These are phyloP conservation scores for Dilophus febrilis DNA, from an alignment of 2,888 invertebrate species.

Conservation along the genomic window DNA sequence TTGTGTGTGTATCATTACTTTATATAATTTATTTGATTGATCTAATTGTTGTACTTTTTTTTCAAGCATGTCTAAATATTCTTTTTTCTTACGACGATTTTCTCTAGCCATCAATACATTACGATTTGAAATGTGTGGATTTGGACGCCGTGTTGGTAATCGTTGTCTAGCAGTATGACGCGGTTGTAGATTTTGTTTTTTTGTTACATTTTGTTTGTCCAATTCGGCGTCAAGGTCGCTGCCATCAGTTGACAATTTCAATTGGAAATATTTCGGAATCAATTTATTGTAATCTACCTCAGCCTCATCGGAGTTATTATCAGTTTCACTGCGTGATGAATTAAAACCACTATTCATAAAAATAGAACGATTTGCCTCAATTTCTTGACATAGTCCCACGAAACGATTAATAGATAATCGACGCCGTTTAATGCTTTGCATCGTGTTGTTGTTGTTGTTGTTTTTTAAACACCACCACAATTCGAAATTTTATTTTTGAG, in stretches of 20 bases:
- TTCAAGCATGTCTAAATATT: conserved; percentile 38
- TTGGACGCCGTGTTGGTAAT: conserved; percentile 23
- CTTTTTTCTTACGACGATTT: conserved; percentile 43
- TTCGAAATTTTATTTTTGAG: no score
- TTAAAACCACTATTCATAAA: no score
- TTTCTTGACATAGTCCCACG: no score
- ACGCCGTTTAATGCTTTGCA: no score
- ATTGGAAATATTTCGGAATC: background rate
- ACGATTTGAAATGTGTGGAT: conserved; percentile 27
- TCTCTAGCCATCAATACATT: conserved; percentile 45
- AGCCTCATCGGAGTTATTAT: background rate
- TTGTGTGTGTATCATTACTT: conserved; percentile 32
- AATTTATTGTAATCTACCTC: background rate
- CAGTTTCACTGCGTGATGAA: no score
- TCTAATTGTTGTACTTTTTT: conserved; percentile 30
- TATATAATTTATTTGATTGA: conserved; percentile 32
- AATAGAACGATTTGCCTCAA: no score
- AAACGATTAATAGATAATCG: no score
- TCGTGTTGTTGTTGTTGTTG: no score
- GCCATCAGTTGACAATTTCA: background rate
- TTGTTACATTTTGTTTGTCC: background rate
- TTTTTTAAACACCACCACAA: no score
- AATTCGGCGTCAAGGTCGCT: background rate
- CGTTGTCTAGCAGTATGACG: no score
- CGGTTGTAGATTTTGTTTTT: background rate